These are phyloP conservation scores for Junonia oenone DNA, from an alignment of 2,888 invertebrate species.

Conservation along the genomic window DNA sequence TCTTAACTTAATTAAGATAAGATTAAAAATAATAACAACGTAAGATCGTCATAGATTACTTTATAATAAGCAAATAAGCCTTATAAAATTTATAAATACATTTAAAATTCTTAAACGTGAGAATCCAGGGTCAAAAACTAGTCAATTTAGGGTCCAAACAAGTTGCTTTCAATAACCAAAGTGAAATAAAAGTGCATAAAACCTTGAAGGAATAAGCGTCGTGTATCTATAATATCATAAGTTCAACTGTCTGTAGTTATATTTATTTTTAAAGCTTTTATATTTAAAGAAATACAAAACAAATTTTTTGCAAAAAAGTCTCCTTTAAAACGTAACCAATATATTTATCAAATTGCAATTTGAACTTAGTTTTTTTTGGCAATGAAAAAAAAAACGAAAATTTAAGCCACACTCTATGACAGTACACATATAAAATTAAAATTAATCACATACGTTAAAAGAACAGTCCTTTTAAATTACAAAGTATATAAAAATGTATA, in stretches of 20 bases:
- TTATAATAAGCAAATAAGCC: not conserved
- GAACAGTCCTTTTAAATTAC: too few relatives aligned
- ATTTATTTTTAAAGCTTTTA: not conserved
- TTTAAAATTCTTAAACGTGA: too few relatives aligned
- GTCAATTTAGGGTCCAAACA: not conserved
- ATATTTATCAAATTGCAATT: too few relatives aligned
- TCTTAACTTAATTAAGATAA: not conserved
- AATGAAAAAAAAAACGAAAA: too few relatives aligned
- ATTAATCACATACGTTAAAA: too few relatives aligned
- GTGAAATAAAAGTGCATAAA: conserved; percentile 12
- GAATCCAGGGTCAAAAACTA: not conserved
- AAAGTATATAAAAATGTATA: too few relatives aligned
- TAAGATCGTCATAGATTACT: not conserved
- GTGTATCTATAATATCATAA: not conserved
- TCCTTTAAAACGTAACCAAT: too few relatives aligned
- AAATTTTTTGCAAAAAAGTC: not conserved
- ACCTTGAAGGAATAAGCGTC: conserved; percentile 8
- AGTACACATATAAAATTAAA: too few relatives aligned
- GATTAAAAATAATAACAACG: not conserved
- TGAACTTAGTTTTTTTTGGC: too few relatives aligned
- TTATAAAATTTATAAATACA: too few relatives aligned
- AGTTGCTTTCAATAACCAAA: conserved; percentile 1
- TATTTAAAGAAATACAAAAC: not conserved
- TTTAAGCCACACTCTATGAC: too few relatives aligned
- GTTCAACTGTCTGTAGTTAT: not conserved